These are phyloP conservation scores for Tiaroga cobitis DNA, from an alignment of 2,797 vertebrate genomes.

Conservation along the genomic window DNA sequence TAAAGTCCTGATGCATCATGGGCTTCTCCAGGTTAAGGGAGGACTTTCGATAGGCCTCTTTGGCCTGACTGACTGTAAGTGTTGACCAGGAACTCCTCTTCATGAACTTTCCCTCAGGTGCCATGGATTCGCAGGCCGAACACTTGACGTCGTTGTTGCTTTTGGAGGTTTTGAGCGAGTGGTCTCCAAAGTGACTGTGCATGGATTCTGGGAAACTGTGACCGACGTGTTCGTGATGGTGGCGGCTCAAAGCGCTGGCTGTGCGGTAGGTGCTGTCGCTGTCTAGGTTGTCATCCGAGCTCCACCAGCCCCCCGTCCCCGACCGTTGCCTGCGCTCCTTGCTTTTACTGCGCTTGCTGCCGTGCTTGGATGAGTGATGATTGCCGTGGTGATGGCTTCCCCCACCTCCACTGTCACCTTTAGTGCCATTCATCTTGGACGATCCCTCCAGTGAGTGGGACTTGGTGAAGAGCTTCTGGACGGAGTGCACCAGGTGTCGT, in stretches of 20 bases:
- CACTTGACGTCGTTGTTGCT: slow-evolving; percentile 99
- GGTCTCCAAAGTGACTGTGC: slow-evolving; percentile 89
- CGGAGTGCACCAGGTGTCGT: slow-evolving; percentile 97
- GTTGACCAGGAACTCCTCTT: slow-evolving; percentile 99
- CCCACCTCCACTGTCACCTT: slow-evolving; percentile 80
- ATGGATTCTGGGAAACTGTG: slow-evolving; percentile 92
- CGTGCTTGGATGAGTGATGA: slow-evolving; percentile 88
- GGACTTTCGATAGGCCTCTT: slow-evolving; percentile 97
- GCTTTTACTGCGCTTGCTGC: slow-evolving; percentile 94
- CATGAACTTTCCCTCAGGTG: slow-evolving; percentile 93
- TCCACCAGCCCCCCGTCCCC: slow-evolving; percentile 95
- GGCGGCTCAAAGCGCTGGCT: slow-evolving; percentile 87
- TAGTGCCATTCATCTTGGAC: slow-evolving; percentile 94
- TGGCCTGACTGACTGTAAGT: slow-evolving; percentile 97
- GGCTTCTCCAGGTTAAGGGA: slow-evolving; percentile 96
- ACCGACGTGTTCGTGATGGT: slow-evolving; percentile 84
- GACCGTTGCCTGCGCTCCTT: slow-evolving; percentile 90
- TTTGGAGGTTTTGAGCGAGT: slow-evolving; percentile 95
- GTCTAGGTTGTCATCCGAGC: slow-evolving; percentile 98
- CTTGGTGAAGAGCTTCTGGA: slow-evolving; percentile 99
- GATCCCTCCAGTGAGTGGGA: slow-evolving; percentile 98
- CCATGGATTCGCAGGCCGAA: slow-evolving; percentile 91
- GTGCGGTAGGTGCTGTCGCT: slow-evolving; percentile 96
- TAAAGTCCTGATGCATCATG: slow-evolving; percentile 89
- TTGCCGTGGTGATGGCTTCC: slow-evolving; percentile 83